These are phyloP conservation scores for Notoglanidium macrostoma DNA, from an alignment of 2,797 vertebrate genomes.

Conservation along the genomic window DNA sequence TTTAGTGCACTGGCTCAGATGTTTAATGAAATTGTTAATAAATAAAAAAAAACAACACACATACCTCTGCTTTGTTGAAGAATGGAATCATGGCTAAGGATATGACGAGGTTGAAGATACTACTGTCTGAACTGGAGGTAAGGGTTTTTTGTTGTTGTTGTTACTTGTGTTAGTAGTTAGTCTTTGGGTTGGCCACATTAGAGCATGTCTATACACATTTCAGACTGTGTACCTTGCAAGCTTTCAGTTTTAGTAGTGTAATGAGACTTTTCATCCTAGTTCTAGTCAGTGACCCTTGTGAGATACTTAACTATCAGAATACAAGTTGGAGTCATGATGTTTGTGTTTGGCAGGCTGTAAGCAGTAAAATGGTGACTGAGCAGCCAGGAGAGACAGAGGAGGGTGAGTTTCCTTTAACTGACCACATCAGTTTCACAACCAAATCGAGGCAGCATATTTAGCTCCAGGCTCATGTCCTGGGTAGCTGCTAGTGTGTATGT, in stretches of 20 bases:
- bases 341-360: slow-evolving; percentile 76
- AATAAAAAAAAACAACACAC: background rate
- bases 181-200: background rate
- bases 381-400: slow-evolving; percentile 89
- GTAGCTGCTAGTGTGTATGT: background rate
- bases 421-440: slow-evolving; percentile 34
- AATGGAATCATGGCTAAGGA: slow-evolving; percentile 98
- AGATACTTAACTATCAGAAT: background rate
- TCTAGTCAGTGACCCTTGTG: background rate
- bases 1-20: background rate
- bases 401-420: slow-evolving; percentile 76
- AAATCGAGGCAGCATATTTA: slow-evolving; percentile 17
- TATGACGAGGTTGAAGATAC: slow-evolving; percentile 92
- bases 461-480: background rate
- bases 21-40: background rate
- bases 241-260: background rate
- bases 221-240: background rate
- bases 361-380: slow-evolving; percentile 82
- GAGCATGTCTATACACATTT: slow-evolving; percentile 26
- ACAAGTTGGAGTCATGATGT: background rate
- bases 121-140: slow-evolving; percentile 96
- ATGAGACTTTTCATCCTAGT: no score
- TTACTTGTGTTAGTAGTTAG: background rate
- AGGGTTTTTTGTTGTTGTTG: slow-evolving; percentile 49
- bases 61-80: slow-evolving; percentile 65